Conservation (phyloP, 1,140 invertebrate genomes). For the Drosophila sp. region DNA sequence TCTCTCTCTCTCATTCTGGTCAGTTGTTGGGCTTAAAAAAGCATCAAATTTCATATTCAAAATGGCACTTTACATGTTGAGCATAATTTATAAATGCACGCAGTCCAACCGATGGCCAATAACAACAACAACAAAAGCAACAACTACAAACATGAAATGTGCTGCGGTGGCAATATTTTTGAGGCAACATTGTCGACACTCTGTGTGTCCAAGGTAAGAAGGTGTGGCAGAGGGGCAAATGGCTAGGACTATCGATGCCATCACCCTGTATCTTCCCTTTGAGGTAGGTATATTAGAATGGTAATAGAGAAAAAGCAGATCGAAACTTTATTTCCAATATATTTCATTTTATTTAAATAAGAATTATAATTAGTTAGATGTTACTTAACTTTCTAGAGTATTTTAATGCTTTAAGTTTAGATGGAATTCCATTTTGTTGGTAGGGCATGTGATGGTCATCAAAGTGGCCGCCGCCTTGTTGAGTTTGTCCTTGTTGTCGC, state of each 20-base stretch:
- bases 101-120: conserved; percentile 34
- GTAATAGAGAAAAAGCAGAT: neutral
- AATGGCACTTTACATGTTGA: conserved; percentile 83
- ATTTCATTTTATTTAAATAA: neutral
- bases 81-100: conserved; percentile 83
- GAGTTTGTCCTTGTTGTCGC: conserved; percentile 57
- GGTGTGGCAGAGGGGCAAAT: neutral
- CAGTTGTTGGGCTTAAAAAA: conserved; percentile 75
- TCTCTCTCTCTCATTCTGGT: conserved; percentile 12
- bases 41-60: conserved; percentile 83
- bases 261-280: conserved; percentile 14
- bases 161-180: conserved; percentile 78
- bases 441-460: conserved; percentile 19
- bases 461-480: conserved; percentile 22
- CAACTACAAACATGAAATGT: conserved; percentile 73
- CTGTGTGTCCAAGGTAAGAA: conserved; percentile 5
- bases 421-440: too few relatives aligned
- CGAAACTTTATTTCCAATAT: neutral
- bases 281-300: neutral
- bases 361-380: too few relatives aligned
- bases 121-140: conserved; percentile 24
- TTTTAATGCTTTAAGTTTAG: too few relatives aligned
- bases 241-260: conserved; percentile 58
- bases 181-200: conserved; percentile 78
- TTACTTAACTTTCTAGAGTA: too few relatives aligned